Percentiles rank a stretch among this genome's conserved stretches.
phyloP scores from a whole-genome alignment of 2,797 vertebrate genomes.

The Selene dorsalis region DNA sequence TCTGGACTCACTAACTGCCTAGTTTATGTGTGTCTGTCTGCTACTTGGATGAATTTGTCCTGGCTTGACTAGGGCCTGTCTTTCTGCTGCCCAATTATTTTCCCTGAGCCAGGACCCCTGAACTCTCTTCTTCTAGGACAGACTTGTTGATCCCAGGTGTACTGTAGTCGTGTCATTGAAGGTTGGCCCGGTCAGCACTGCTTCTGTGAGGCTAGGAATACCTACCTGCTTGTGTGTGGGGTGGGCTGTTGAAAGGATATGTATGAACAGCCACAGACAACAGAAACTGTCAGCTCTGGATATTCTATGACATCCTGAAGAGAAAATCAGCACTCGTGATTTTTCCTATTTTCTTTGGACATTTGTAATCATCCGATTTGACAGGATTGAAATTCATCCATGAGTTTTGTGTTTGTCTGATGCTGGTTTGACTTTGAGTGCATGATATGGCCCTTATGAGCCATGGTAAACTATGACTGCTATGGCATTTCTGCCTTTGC shows the following conservation, averaged over 20 bases:
- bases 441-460: slow-evolving; percentile 13
- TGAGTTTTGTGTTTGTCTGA: slow-evolving; percentile 6
- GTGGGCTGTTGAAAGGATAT: slow-evolving; percentile 23
- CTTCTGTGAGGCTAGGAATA: slow-evolving; percentile 55
- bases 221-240: slow-evolving; percentile 31
- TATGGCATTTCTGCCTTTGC: slow-evolving; percentile 45
- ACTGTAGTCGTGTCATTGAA: slow-evolving; percentile 65
- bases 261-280: slow-evolving; percentile 7
- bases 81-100: slow-evolving; percentile 79
- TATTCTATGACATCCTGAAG: neutral
- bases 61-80: slow-evolving; percentile 68
- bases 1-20: slow-evolving; percentile 77
- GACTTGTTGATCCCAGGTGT: slow-evolving; percentile 63
- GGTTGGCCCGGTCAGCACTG: slow-evolving; percentile 51
- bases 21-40: slow-evolving; percentile 74
- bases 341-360: neutral
- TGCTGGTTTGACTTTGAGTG: neutral
- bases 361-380: neutral
- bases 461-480: slow-evolving; percentile 16
- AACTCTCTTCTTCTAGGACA: slow-evolving; percentile 63
- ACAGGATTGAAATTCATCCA: neutral
- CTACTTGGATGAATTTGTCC: slow-evolving; percentile 71
- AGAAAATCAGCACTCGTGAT: neutral
- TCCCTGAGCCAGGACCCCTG: slow-evolving; percentile 69
- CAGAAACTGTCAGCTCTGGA: slow-evolving; percentile 15